Evolutionary conservation across 2,888 invertebrate species (phyloP), one percentile per base, ranked within the genome.

Genomic region (Heteropelma amictum): DNA sequence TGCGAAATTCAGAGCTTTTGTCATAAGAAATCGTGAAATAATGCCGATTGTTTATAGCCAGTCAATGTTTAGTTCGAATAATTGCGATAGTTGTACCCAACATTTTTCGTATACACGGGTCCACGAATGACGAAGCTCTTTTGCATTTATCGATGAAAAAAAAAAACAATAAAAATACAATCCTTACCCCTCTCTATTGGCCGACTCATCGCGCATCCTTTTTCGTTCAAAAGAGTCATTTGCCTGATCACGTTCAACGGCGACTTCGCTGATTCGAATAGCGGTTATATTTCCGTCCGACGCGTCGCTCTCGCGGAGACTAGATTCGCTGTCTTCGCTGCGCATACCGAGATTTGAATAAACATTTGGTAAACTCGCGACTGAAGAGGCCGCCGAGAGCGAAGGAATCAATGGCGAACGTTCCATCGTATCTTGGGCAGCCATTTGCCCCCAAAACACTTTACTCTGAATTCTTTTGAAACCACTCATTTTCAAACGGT

Each of bases 391-490:
- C 1, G 14, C 49, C 17, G 17, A 26, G 30, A 38, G 58, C 3
- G 40, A 23, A 4, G 40, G n/a, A 0, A 79, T 68, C 0, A 79
- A 53, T 6, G 79, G 79, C 19, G 68, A 71, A n/a, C 40, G 58
- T 61, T 65, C 80, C 3, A 81, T 21, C 12, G 30, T 33, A 65
- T 89, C 89, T 42, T 79, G 81, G 0, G 81, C 68, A 17, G 85
- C 87, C 89, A 89, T 89, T 54, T 85, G 86, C 2, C 79, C 76
- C 87, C 87, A 89, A 61, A 89, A 89, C 6, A 89, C 87, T 74
- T 84, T 86, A 67, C 89, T 89, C 74, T 85, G 87, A 69, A 83
- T 80, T 60, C 89, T 83, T 67, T 86, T 89, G 69, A 89, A 89
- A 2, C 78, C 81, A 28, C 86, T 88, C 88, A 61, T 61, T 21